A percentile compares a stretch with the other conserved stretches of the same genome.
Conservation (phyloP, 2,797 vertebrate genomes). For the Sarcoramphus papa region DNA sequence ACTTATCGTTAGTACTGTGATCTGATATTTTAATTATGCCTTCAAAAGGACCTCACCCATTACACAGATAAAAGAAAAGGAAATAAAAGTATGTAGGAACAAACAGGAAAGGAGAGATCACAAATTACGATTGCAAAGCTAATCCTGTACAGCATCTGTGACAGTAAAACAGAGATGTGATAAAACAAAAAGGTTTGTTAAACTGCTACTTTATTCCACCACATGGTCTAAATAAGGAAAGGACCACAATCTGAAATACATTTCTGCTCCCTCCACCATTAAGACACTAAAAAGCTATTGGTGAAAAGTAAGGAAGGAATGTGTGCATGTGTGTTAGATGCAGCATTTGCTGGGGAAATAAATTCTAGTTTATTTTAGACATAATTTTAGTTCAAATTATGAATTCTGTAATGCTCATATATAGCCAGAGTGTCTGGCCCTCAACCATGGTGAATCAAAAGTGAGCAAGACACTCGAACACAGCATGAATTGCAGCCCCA, state of each 20-base stretch:
- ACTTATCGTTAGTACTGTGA: neutral
- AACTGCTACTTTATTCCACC: neutral
- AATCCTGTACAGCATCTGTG: neutral
- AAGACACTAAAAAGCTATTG: neutral
- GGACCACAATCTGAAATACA: neutral
- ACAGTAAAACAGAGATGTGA: neutral
- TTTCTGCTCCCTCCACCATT: neutral
- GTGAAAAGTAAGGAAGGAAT: neutral
- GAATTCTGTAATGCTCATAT: neutral
- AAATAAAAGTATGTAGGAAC: neutral
- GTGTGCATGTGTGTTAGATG: neutral
- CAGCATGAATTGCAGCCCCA: neutral
- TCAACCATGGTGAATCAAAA: neutral
- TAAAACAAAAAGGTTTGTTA: neutral
- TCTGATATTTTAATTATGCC: neutral
- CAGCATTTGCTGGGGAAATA: neutral
- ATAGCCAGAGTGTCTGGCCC: neutral
- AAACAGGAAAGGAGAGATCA: neutral
- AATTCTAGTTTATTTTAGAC: neutral
- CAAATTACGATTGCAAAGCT: neutral
- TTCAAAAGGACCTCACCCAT: neutral
- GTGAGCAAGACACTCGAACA: neutral
- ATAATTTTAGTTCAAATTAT: neutral
- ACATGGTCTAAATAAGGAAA: neutral
- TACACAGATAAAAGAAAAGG: neutral